phyloP scores from a whole-genome alignment of 92 coral and sea anemone genomes.

The Isaurus tuberculatus region DNA sequence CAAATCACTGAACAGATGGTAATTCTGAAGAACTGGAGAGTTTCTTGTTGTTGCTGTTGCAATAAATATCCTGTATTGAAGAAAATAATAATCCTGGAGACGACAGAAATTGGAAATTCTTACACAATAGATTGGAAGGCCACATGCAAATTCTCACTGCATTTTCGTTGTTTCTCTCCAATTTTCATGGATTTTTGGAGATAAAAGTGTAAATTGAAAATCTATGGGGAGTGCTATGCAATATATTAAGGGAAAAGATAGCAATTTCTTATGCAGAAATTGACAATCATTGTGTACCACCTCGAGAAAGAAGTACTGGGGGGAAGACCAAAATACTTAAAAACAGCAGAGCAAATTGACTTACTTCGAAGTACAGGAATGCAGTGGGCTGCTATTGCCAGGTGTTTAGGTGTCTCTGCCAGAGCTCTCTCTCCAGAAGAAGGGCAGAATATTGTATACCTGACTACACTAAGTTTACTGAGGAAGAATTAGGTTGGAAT shows the following conservation, averaged over 20 bases:
- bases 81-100: slow-evolving; percentile 17
- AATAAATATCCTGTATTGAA: slow-evolving; percentile 15
- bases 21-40: slow-evolving; percentile 36
- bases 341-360: slow-evolving; percentile 56
- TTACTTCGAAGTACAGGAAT: slow-evolving; percentile 57
- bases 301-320: slow-evolving; percentile 50
- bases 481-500: slow-evolving; percentile 15
- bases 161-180: slow-evolving; percentile 32
- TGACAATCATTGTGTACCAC: slow-evolving; percentile 37
- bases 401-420: slow-evolving; percentile 38
- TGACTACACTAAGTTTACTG: slow-evolving; percentile 1
- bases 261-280: slow-evolving; percentile 12
- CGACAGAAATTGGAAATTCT: slow-evolving; percentile 12
- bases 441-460: slow-evolving; percentile 35
- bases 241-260: slow-evolving; percentile 26
- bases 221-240: slow-evolving; percentile 32
- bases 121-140: slow-evolving; percentile 28
- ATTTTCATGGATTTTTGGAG: slow-evolving; percentile 44
- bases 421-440: slow-evolving; percentile 45
- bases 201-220: slow-evolving; percentile 46
- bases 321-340: slow-evolving; percentile 54
- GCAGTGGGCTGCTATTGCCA: slow-evolving; percentile 57
- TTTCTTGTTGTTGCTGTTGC: slow-evolving; percentile 31
- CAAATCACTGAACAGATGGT: slow-evolving; percentile 15
- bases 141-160: slow-evolving; percentile 44